Base-by-base conservation (phyloP, 2,888 invertebrate genomes). In the Epinotia brunnichana region DNA sequence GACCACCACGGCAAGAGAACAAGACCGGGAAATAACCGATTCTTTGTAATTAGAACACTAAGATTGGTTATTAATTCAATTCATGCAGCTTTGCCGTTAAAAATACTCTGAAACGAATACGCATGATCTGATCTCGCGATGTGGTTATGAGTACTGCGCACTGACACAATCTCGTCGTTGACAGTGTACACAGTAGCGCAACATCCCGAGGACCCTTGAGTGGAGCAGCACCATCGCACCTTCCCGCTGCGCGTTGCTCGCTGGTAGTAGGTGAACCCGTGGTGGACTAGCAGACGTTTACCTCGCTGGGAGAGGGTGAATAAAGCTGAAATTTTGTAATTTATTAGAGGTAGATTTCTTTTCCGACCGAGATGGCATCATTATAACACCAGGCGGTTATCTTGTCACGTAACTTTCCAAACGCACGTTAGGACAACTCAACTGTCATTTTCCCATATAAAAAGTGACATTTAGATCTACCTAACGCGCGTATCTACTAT, bases 161-260 rank as follows among this genome's bases (percentile, higher is more conserved):
- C 61, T 1, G 24, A 53, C 2, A 69, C 24, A 3, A 67, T 29
- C 10, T n/a, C n/a, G 13, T 67, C 41, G 13, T 44, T 10, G 13
- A 69, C 19, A 3, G 69, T 69, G 29, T 54, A 69, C 24, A 70
- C 17, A 2, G 44, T n/a, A 11, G 64, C 70, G 17, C 59, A 21
- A 10, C 70, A 70, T 0, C 51, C 51, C 0, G 44, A n/a, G 10
- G 53, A 15, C 35, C 3, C 15, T 13, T 59, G 64, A 2, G 64
- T 39, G 0, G 70, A 70, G 15, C 70, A 70, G 1, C 57, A 59
- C 70, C 70, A 70, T 0, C 57, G 70, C 21, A 15, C 2, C 11
- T 70, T 70, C 3, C 29, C 21, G 2, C 39, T 17, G n/a, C 13
- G 13, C 2, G 5, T 4, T 7, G 51, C 29, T 5, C 24, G 10